These are phyloP conservation scores for Cyanistes caeruleus DNA, from an alignment of 2,113 vertebrate genomes.

Conservation along the genomic window DNA sequence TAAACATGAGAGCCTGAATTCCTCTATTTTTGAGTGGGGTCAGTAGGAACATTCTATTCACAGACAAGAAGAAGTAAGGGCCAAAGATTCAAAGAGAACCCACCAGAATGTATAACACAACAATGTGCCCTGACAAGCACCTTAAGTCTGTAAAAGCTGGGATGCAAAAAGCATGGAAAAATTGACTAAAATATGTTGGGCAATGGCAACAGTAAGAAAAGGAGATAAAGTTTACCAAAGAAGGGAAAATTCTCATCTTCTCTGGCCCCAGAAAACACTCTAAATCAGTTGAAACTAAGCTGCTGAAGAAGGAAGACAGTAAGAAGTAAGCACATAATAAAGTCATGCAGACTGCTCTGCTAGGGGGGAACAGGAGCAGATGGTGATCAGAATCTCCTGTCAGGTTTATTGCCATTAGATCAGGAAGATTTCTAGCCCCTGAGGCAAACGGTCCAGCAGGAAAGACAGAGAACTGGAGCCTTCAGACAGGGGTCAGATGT, in stretches of 20 bases:
- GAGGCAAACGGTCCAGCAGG: neutral
- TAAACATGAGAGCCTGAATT: neutral
- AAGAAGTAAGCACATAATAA: neutral
- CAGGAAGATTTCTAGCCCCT: neutral
- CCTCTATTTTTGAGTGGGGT: neutral
- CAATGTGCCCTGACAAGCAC: neutral
- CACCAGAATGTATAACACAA: neutral
- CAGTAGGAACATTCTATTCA: neutral
- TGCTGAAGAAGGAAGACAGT: neutral
- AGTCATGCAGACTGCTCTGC: neutral
- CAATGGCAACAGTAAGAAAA: neutral
- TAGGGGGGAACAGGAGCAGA: neutral
- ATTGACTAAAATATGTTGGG: neutral
- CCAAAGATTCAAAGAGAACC: neutral
- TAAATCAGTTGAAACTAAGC: neutral
- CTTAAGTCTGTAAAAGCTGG: neutral
- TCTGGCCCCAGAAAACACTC: neutral
- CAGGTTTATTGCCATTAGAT: accelerated
- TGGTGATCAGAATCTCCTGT: neutral
- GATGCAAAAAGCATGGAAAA: neutral
- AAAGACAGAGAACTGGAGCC: neutral
- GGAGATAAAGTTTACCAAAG: neutral
- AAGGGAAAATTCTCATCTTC: neutral
- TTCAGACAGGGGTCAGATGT: neutral
- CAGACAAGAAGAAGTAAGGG: neutral